Percentiles rank a stretch among this genome's conserved stretches.
phyloP scores from a whole-genome alignment of 2,113 vertebrate genomes.

The Papio anubis region DNA sequence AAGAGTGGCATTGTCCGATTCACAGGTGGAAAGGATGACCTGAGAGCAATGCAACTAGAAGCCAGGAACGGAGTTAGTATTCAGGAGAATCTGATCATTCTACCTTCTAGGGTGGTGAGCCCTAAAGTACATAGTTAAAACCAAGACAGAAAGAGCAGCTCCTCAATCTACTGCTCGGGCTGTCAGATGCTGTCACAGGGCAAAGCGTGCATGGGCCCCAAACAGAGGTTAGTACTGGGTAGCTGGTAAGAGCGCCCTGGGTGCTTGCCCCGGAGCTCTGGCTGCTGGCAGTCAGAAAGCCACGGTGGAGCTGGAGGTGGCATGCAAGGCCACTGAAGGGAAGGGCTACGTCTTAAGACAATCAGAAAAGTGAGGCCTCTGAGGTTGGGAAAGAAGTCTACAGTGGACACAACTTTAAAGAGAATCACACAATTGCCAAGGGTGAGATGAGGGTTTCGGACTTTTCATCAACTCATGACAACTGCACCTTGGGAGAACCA shows the following conservation, averaged over 20 bases:
- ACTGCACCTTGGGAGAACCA: not conserved
- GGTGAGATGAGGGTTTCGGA: not conserved
- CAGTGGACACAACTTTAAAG: not conserved
- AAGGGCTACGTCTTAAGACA: not conserved
- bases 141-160: not conserved
- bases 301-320: rapidly evolving
- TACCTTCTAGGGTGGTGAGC: rapidly evolving
- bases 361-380: not conserved
- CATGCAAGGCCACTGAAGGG: not conserved
- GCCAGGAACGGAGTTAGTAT: not conserved
- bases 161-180: not conserved
- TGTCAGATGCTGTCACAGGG: rapidly evolving
- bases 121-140: not conserved
- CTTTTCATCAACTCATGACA: not conserved
- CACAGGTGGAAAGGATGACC: not conserved
- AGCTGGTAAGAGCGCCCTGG: no score
- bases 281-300: not conserved
- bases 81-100: not conserved
- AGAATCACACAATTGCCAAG: not conserved
- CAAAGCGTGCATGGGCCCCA: not conserved
- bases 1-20: not conserved
- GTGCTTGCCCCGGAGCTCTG: not conserved
- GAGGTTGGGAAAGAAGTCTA: not conserved
- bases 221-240: not conserved
- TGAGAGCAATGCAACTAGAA: no score